Evolutionary conservation across 2,888 invertebrate species (phyloP), one percentile per base, ranked within the genome.

Genomic region (Chirona hameri): DNA sequence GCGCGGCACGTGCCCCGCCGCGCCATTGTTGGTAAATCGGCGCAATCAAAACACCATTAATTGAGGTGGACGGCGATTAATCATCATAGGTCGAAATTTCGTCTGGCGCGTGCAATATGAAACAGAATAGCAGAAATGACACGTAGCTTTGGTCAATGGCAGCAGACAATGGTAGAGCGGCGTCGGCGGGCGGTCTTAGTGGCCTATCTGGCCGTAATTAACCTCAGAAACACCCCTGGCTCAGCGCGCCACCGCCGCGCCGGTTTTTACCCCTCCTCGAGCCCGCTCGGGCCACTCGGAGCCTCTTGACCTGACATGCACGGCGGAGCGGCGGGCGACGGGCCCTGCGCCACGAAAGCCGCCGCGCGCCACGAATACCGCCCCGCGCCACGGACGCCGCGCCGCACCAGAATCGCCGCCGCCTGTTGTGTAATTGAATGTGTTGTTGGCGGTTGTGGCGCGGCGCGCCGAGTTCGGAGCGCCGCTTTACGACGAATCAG

Each of bases 51-150:
- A 76, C 76, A 76, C 46, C 24, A 76, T 46, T 76, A 76, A 46
- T 46, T 76, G 76, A 46, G 76, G 24, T 46, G 46, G 10, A 24
- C 46, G 31, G 39, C 27, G 10, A 76, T 76, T 76, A 46, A 76
- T 76, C 39, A 76, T 21, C 39, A 76, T 24, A 9, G 76, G 76
- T 24, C 76, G 76, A 46, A 72, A 46, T 76, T 46, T 76, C 76
- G 76, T 27, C 39, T 14, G 4, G 24, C 76, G 2, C 76, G 76
- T 76, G 76, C 39, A 46, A 76, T 76, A 76, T 46, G 76, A 76
- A 76, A 76, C 76, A 76, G 76, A 46, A 76, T 76, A 46, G 76
- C 18, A 46, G 46, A 76, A 76, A 76, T 76, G 76, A 76, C 76
- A 76, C n/a, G 76, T 27, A 24, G 46, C 46, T 76, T 76, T 76